phyloP scores from a whole-genome alignment of 2,888 invertebrate genomes.

The Exocentrus adspersus region DNA sequence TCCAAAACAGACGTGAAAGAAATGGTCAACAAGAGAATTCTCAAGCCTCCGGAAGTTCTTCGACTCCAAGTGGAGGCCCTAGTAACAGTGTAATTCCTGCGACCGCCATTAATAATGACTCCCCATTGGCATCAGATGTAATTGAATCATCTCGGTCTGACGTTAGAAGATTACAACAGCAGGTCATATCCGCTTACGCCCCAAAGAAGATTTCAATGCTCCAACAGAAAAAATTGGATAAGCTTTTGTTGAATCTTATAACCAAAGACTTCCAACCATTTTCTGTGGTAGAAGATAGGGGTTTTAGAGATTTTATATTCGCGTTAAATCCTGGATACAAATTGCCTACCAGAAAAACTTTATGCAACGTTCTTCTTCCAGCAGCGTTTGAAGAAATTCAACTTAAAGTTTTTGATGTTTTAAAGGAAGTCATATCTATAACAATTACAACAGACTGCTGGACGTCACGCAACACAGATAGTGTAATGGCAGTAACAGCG shows the following conservation, averaged over 20 bases:
- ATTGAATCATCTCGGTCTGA: background rate
- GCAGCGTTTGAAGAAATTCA: constrained; percentile 8
- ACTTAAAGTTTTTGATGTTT: background rate
- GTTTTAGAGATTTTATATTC: constrained; percentile 6
- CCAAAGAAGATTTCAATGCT: background rate
- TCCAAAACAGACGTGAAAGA: no score
- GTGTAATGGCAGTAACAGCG: constrained; percentile 8
- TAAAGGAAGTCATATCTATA: background rate
- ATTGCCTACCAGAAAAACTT: constrained; percentile 3
- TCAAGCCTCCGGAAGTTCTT: background rate
- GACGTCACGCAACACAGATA: constrained; percentile 15
- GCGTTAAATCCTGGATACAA: constrained; percentile 9
- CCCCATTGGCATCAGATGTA: background rate
- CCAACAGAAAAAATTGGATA: constrained; percentile 2
- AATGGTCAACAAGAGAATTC: background rate
- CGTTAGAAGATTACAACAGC: background rate
- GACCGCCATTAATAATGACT: background rate
- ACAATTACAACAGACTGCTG: constrained; percentile 16
- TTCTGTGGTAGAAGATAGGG: constrained; percentile 10
- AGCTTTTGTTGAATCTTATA: constrained; percentile 8
- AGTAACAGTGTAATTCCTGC: background rate
- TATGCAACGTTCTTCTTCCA: background rate
- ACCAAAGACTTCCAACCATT: constrained; percentile 7
- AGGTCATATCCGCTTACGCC: background rate
- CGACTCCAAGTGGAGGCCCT: background rate